A percentile compares a stretch with the other conserved stretches of the same genome.
Conservation (phyloP, 2,888 invertebrate genomes). For the Nymphalis polychloros region DNA sequence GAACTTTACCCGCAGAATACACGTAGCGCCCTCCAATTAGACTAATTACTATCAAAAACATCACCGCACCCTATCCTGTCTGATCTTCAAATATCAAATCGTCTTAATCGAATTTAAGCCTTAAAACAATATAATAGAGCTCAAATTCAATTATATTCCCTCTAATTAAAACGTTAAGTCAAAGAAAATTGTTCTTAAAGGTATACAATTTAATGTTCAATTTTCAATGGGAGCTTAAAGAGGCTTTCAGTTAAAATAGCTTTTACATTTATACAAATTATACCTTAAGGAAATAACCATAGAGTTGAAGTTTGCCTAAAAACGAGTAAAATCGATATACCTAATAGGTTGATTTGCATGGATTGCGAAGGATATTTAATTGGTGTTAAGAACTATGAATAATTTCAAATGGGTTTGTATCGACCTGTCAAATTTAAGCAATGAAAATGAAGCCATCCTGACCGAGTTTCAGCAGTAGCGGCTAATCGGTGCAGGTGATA, state of each 20-base stretch:
- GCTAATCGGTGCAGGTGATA: too few relatives aligned
- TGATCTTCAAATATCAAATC: constrained; percentile 27
- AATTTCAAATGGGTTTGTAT: constrained; percentile 2
- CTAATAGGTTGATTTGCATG: constrained; percentile 64
- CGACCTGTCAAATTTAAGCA: not conserved
- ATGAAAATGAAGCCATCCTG: not conserved
- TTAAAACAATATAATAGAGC: constrained; percentile 22
- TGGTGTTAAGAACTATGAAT: constrained; percentile 13
- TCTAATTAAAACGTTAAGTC: constrained; percentile 7
- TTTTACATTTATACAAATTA: not conserved
- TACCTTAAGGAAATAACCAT: not conserved
- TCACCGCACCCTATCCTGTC: constrained; percentile 45
- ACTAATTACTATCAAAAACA: constrained; percentile 68
- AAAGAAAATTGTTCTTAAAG: constrained; percentile 6
- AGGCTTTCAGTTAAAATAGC: not conserved
- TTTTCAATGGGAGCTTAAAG: not conserved
- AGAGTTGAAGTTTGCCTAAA: constrained; percentile 15
- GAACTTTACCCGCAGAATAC: constrained; percentile 34
- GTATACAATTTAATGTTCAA: constrained; percentile 2
- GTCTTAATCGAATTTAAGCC: constrained; percentile 40
- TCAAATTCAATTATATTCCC: constrained; percentile 12
- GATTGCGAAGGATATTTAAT: constrained; percentile 36
- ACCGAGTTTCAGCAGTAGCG: too few relatives aligned
- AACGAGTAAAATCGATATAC: constrained; percentile 30
- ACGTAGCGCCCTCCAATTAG: constrained; percentile 62